Base-by-base conservation (phyloP, 2,888 invertebrate species). In the Dasysyrphus albostriatus region DNA sequence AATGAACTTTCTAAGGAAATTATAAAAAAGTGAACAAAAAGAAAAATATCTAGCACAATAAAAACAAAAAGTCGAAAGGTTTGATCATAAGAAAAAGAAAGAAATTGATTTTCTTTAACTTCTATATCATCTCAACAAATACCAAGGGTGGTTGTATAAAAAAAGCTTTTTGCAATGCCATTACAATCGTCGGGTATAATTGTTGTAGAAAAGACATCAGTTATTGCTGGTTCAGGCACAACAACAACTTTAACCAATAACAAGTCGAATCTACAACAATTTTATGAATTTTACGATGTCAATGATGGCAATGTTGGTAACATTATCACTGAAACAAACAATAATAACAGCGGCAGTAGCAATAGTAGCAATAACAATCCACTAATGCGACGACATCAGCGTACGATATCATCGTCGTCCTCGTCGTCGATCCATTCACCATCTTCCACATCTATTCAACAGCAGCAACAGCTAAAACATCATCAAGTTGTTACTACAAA, bases 181-280 rank as follows among this genome's bases (percentile, higher is more conserved):
- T 89, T 91, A 88, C 90, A 89, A 89, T 90, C 91, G 75, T 91
- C 91, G 72, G 91, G 91, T 88, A 90, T 91, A 89, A 90, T 91
- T 89, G 91, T 91, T 89, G 91, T 91, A 89, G 91, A 91, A 85
- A 91, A 91, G 88, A 88, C 89, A 88, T 89, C 89, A 49, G 74
- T 84, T 88, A 75, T 88, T 83, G 73, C 83, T 88, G 79, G 88
- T 81, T 76, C 89, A 81, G 84, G 88, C 73, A 81, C 87, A 85
- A 84, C 88, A 88, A 83, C 89, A 80, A 81, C 88, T 44, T 39
- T 77, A 58, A 75, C 77, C 63, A 88, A 73, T 84, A 89, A 81
- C 39, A 88, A 83, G 72, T 79, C 85, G 39, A 88, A 81, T 61
- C 37, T 81, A 24, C 84, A 85, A 61, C 81, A 90, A 81, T 89